phyloP scores from a whole-genome alignment of 2,797 vertebrate species.

The Taeniopygia guttata region DNA sequence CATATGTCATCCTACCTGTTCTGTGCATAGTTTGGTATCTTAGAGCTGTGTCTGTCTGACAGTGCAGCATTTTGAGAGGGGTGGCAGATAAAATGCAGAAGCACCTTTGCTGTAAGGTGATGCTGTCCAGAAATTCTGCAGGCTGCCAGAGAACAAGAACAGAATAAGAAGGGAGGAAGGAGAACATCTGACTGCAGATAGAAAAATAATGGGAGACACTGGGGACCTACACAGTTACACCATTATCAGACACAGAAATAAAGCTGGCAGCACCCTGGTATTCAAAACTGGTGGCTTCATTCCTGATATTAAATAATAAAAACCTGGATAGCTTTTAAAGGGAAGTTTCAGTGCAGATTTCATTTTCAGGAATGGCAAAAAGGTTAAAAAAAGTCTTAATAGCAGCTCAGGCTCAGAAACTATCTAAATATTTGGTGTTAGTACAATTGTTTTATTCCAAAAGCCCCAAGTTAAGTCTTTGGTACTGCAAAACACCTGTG shows the following conservation, averaged over 20 bases:
- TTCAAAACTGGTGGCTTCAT: background rate
- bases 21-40: background rate
- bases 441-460: background rate
- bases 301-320: background rate
- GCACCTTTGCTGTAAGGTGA: background rate
- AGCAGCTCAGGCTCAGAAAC: background rate
- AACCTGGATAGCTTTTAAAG: background rate
- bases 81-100: background rate
- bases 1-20: accelerated
- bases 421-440: background rate
- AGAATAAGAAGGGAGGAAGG: background rate
- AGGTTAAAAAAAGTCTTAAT: background rate
- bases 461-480: background rate
- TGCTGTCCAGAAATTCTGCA: background rate
- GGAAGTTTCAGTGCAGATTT: background rate
- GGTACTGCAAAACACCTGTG: background rate
- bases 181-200: background rate
- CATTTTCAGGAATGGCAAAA: background rate
- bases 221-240: background rate
- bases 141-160: background rate
- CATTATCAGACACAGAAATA: background rate
- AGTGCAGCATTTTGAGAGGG: background rate
- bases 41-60: background rate
- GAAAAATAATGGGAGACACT: background rate
- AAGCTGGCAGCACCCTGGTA: background rate